Evolutionary conservation across 2,888 invertebrate genomes (phyloP).

Genomic region (Rhingia campestris): DNA sequence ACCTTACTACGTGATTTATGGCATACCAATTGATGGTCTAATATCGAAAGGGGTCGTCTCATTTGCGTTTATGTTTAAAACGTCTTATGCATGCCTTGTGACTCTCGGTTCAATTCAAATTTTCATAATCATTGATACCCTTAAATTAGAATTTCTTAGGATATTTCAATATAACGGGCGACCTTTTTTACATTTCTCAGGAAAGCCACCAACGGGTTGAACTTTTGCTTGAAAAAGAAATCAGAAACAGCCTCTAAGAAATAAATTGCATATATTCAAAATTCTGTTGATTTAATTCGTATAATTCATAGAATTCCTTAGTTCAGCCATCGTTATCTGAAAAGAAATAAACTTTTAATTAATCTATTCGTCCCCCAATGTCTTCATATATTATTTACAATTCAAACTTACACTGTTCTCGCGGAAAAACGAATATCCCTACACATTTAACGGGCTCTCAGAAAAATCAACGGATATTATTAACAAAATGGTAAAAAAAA

Average conservation of each 20-base stretch:
- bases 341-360: constrained; percentile 23
- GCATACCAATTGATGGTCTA: no score
- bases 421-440: constrained; percentile 9
- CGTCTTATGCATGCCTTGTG: no score
- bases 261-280: constrained; percentile 6
- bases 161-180: no score
- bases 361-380: neutral
- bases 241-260: neutral
- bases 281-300: constrained; percentile 8
- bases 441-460: constrained; percentile 16
- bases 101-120: no score
- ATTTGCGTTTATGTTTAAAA: no score
- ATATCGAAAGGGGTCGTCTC: no score
- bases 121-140: no score
- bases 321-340: constrained; percentile 58
- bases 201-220: no score
- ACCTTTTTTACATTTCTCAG: no score
- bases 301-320: constrained; percentile 40
- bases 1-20: no score
- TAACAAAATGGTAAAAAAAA: constrained; percentile 28
- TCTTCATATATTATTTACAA: constrained; percentile 22
- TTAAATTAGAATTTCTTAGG: no score
- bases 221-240: neutral
- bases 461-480: constrained; percentile 55
- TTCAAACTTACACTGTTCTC: constrained; percentile 50